Evolutionary conservation across 1,140 invertebrate genomes (phyloP).

Genomic region (Zeugodacus cucurbitae): DNA sequence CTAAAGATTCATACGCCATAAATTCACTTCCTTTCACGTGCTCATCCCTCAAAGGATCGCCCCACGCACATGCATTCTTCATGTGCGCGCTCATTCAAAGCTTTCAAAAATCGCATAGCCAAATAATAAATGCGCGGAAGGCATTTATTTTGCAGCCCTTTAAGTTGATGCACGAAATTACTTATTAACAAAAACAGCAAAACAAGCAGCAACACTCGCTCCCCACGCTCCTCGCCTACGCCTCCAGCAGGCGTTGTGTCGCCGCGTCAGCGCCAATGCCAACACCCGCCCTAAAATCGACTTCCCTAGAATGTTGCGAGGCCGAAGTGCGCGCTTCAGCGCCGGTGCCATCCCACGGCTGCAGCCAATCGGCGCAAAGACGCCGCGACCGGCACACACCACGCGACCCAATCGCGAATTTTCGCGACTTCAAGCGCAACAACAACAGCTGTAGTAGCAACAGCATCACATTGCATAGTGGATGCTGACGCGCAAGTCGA

Average conservation of each 20-base stretch:
- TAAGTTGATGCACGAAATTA: slow-evolving; percentile 17
- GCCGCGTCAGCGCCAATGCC: not conserved
- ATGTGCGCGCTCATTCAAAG: not conserved
- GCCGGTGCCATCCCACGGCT: slow-evolving; percentile 12
- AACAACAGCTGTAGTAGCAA: not conserved
- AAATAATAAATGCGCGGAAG: slow-evolving; percentile 7
- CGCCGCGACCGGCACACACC: not conserved
- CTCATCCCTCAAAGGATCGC: not conserved
- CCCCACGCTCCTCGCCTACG: not conserved
- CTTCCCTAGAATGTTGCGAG: not conserved
- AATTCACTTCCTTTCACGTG: slow-evolving; percentile 5
- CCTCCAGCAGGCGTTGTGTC: not conserved
- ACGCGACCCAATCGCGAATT: slow-evolving; percentile 34
- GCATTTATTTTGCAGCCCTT: slow-evolving; percentile 28
- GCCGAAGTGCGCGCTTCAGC: not conserved
- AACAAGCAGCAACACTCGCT: not conserved
- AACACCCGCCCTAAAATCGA: slow-evolving; percentile 10
- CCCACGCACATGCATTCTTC: slow-evolving; percentile 6
- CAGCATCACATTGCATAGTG: not conserved
- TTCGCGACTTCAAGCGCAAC: not conserved
- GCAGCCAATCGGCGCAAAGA: slow-evolving; percentile 24
- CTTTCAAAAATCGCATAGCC: not conserved
- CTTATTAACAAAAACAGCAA: slow-evolving; percentile 18
- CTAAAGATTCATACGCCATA: slow-evolving; percentile 20
- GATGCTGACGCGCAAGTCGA: slow-evolving; percentile 21